Base-by-base conservation (phyloP, 2,797 vertebrate species). In the Centroberyx gerrardi region DNA sequence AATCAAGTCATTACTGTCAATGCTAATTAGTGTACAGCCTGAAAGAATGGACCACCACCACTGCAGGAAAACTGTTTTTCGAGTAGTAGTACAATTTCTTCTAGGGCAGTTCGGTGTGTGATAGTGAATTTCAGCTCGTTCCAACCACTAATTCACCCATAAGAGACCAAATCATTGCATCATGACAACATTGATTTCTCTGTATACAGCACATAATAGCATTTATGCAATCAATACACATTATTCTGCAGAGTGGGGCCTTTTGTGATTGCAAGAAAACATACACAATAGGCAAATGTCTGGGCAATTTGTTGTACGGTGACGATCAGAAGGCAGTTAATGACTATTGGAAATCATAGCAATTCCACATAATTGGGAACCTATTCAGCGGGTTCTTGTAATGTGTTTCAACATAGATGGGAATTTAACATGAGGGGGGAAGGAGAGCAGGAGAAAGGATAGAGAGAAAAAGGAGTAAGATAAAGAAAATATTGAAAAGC, bases 371-470 rank as follows among this genome's bases (percentile, higher is more conserved):
- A 46, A 46, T 67, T 67, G 27, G 65, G 51, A 67, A 46, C 14
- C 62, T 67, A 78, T 82, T 71, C 62, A 79, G 74, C 38, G 74
- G 36, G 9, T 82, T 60, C 66, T 79, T 81, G 33, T n/a, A 51
- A n/a, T 74, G 17, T 28, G 2, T 64, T 64, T 58, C 10, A 17
- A 59, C 74, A 61, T 18, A 15, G 14, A 54, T 4, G 5, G 15
- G 46, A 69, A 75, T 14, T 62, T 56, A 61, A 7, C 36, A 69
- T 76, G n/a, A 74, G 18, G 62, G 51, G 40, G 18, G 52, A 27
- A 13, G 29, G 46, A 42, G 33, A 46, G 18, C 0, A 2, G 51
- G 8, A 18, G 22, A 42, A 48, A 60, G 62, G 46, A n/a, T 2
- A 22, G n/a, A 59, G 22, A 17, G 5, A 31, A 31, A 31, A 9